Base-by-base conservation (phyloP, 2,888 invertebrate genomes). In the Sinotaia quadrata region DNA sequence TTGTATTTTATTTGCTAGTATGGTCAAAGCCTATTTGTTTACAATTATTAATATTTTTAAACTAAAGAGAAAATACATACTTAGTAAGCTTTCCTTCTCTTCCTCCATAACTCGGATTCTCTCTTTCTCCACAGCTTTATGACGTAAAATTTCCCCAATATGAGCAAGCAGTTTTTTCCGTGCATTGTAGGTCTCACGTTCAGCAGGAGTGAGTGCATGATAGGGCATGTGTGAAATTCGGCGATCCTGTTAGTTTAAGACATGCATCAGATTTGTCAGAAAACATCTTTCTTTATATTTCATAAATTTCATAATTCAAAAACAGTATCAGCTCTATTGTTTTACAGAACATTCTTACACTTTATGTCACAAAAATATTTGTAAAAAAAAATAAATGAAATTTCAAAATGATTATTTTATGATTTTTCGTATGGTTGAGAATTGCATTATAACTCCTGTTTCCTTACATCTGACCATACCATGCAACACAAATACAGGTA, bases 191-290 rank as follows among this genome's bases (percentile, higher is more conserved):
- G 86, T 87, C 47, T 87, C 87, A n/a, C 88, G 68, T 68, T 88
- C 88, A n/a, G 81, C 78, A 56, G 77, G 84, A 4, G 86, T 86
- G 57, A 88, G 77, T 10, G 88, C 88, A 73, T 88, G 88, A 75
- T 88, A 87, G 0, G 88, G 88, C 76, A 86, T 86, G 74, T 86
- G 86, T 34, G 88, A 86, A 44, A 88, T 87, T 60, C 87, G 80
- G 51, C 83, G 80, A 74, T 88, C 88, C 86, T 86, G 71, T 29
- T 33, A 47, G 24, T 57, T 62, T 36, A 67, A 58, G 44, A 58
- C 33, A 31, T 54, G 52, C n/a, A n/a, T n/a, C n/a, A n/a, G n/a
- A n/a, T n/a, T n/a, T n/a, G n/a, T n/a, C n/a, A n/a, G n/a, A n/a
- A n/a, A n/a, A n/a, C n/a, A n/a, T n/a, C n/a, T n/a, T n/a, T n/a